Percentiles rank a stretch among this genome's conserved stretches.
phyloP scores from a whole-genome alignment of 2,888 invertebrate species.

The Caenorhabditis zanzibari region DNA sequence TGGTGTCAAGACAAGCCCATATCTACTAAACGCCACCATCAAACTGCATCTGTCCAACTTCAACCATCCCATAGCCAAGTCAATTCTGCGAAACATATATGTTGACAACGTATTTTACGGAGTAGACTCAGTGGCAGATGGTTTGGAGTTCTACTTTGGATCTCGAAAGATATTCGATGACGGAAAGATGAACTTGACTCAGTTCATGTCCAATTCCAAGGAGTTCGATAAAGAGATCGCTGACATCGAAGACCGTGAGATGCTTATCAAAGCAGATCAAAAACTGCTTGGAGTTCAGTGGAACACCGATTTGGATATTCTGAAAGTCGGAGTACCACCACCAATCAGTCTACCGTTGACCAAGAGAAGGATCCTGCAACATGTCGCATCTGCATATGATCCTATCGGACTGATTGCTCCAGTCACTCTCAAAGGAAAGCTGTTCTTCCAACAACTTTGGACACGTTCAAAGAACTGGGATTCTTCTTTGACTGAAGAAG shows the following conservation, averaged over 20 bases:
- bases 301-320: neutral
- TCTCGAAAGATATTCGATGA: neutral
- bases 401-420: neutral
- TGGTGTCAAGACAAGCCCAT: no score
- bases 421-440: neutral
- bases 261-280: neutral
- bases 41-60: no score
- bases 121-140: conserved; percentile 14
- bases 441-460: conserved; percentile 5
- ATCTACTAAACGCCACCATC: no score
- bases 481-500: conserved; percentile 28
- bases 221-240: neutral
- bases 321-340: neutral
- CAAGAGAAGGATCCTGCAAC: neutral
- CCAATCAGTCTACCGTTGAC: neutral
- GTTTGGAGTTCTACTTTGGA: neutral
- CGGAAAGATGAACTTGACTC: conserved; percentile 15
- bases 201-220: neutral
- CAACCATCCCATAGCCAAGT: neutral
- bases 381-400: neutral
- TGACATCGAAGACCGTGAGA: neutral
- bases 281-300: neutral
- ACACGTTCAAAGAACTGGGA: neutral
- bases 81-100: neutral
- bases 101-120: conserved; percentile 19